Base-by-base conservation (phyloP, 2,888 invertebrate genomes). In the Leistus spinibarbis region DNA sequence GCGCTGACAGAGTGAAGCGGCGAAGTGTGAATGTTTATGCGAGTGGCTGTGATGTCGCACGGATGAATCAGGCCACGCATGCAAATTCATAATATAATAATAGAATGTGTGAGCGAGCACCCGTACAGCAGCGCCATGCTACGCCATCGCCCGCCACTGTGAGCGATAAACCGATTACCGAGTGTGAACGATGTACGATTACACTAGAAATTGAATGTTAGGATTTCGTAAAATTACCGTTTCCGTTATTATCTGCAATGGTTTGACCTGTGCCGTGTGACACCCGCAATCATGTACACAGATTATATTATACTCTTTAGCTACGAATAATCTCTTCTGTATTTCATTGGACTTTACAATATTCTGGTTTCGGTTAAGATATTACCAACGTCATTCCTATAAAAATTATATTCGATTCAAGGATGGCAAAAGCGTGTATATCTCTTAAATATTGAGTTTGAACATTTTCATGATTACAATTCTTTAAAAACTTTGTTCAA, bases 121-220 rank as follows among this genome's bases (percentile, higher is more conserved):
- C 40, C 40, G 40, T 40, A 40, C 13, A 40, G 40, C 40, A 40
- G 40, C 40, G 40, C 40, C 40, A 40, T n/a, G n/a, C n/a, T n/a
- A n/a, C n/a, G n/a, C n/a, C n/a, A n/a, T n/a, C n/a, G n/a, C n/a
- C n/a, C n/a, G n/a, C n/a, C n/a, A n/a, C n/a, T n/a, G n/a, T 17
- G 60, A 56, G 13, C 67, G 73, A 20, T 73, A 73, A 73, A 66
- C 67, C 73, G 73, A 73, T 73, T 73, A 73, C 27, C 40, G 13
- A 67, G 73, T 73, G 73, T 67, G 73, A 73, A 73, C 73, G 73
- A 24, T 64, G 54, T 53, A 56, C 23, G 67, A 23, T 73, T 66
- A 67, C 13, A 57, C 67, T 60, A 67, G 73, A 73, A 73, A 73
- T 73, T 73, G 67, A 73, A 73, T 73, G 67, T 53, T 73, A 73